Evolutionary conservation across 2,113 vertebrate genomes (phyloP), one percentile per base, ranked within the genome.

Genomic region (Neopipo cinnamomea): DNA sequence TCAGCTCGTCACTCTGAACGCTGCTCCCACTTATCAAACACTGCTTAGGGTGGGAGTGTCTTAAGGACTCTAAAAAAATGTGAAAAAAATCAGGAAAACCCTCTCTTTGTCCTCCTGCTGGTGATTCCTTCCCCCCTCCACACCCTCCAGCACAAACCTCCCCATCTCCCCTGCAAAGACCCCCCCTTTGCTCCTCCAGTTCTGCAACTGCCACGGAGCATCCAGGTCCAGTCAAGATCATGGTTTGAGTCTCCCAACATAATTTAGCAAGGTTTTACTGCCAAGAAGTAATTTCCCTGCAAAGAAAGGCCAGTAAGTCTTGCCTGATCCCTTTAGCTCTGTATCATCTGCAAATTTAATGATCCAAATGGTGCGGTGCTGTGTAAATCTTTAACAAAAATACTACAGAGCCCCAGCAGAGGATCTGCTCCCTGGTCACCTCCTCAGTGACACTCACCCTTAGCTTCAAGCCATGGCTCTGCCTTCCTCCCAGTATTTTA

Each of bases 281-380:
- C 62, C 49, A 71, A 75, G 87, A 89, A 91, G 76, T 87, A 66
- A 78, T 85, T 73, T 62, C 62, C 68, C 27, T 92, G 39, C 56
- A 70, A 80, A 73, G 71, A 78, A 70, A 65, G 76, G 70, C 46
- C 50, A 30, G 23, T 28, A 42, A 74, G 70, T 46, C 82, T 76
- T 61, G 62, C 46, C 66, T 62, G 52, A 67, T 70, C 61, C 56
- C 84, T 80, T 66, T 23, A 86, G 72, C 68, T 91, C 75, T 91
- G 37, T 70, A 41, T 70, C 67, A 74, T 44, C 73, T 93, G 73
- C 89, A 95, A 67, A 89, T 91, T 47, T 90, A 91, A 93, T 75
- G 85, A 82, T 50, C 50, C 58, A 55, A 30, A 35, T 0, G 11
- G 52, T 75, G 68, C 0, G 0, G 3, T 19, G n/a, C 41, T 56